Conservation (phyloP, 2,113 vertebrate genomes). For the Ursus arctos region DNA sequence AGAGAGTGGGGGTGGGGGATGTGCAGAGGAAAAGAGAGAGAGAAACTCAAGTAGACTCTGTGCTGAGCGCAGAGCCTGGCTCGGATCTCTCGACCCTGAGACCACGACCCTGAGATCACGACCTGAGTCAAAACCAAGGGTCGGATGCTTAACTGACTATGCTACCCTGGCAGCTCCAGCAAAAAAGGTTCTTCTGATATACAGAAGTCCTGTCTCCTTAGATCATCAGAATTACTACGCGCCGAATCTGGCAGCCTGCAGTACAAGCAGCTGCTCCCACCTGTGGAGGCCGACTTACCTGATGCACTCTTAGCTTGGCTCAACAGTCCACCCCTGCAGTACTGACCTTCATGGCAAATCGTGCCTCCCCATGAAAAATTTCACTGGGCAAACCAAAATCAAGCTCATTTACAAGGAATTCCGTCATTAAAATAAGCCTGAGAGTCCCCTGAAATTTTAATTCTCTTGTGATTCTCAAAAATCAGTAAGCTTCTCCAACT, state of each 20-base stretch:
- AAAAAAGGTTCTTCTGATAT: not conserved
- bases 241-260: not conserved
- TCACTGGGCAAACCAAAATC: not conserved
- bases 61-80: not conserved
- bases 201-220: not conserved
- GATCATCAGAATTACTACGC: not conserved
- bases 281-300: not conserved
- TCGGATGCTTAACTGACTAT: not conserved
- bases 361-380: not conserved
- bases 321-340: not conserved
- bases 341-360: not conserved
- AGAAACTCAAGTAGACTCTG: not conserved
- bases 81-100: not conserved
- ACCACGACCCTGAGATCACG: not conserved
- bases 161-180: not conserved
- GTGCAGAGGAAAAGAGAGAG: not conserved
- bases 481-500: not conserved
- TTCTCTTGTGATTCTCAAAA: not conserved
- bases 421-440: not conserved
- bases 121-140: not conserved
- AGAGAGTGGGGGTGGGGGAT: no score
- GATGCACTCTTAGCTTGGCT: not conserved
- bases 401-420: not conserved
- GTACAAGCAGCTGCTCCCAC: not conserved
- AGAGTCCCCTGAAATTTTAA: not conserved